Evolutionary conservation across 2,113 vertebrate genomes (phyloP).

Genomic region (Reinhardtius hippoglossoides): DNA sequence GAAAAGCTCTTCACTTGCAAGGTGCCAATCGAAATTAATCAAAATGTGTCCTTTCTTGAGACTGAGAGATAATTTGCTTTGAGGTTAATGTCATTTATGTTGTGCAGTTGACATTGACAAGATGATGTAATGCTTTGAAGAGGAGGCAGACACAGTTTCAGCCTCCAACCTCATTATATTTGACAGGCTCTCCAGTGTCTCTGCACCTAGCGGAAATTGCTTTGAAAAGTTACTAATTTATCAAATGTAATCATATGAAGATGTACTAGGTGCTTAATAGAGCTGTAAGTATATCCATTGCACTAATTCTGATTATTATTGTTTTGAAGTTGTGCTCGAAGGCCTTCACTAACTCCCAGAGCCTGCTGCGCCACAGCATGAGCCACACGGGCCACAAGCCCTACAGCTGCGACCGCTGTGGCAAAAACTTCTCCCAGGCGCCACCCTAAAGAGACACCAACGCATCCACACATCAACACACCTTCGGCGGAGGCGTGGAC

Average conservation of each 20-base stretch:
- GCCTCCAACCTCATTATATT: slow-evolving; percentile 42
- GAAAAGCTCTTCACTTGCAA: slow-evolving; percentile 91
- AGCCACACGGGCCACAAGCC: slow-evolving; percentile 87
- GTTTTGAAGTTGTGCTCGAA: slow-evolving; percentile 85
- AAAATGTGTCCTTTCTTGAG: slow-evolving; percentile 20
- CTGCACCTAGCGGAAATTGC: slow-evolving; percentile 11
- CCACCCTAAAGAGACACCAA: slow-evolving; percentile 90
- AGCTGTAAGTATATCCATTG: neutral
- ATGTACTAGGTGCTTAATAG: neutral
- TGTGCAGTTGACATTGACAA: slow-evolving; percentile 28
- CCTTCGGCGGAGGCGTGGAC: slow-evolving; percentile 73
- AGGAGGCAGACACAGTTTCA: slow-evolving; percentile 29
- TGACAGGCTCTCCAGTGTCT: slow-evolving; percentile 27
- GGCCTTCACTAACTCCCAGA: slow-evolving; percentile 90
- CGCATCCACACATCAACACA: slow-evolving; percentile 77
- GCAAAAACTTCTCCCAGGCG: slow-evolving; percentile 85
- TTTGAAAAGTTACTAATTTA: slow-evolving; percentile 8
- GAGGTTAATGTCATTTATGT: slow-evolving; percentile 42
- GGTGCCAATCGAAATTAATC: slow-evolving; percentile 49
- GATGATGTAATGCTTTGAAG: slow-evolving; percentile 63
- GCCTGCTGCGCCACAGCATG: slow-evolving; percentile 90
- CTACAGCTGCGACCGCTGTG: slow-evolving; percentile 85
- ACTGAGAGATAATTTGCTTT: slow-evolving; percentile 35
- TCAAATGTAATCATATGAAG: neutral
- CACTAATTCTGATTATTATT: slow-evolving; percentile 33